These are phyloP conservation scores for Caranx melampygus DNA, from an alignment of 2,113 vertebrate genomes.

Conservation along the genomic window DNA sequence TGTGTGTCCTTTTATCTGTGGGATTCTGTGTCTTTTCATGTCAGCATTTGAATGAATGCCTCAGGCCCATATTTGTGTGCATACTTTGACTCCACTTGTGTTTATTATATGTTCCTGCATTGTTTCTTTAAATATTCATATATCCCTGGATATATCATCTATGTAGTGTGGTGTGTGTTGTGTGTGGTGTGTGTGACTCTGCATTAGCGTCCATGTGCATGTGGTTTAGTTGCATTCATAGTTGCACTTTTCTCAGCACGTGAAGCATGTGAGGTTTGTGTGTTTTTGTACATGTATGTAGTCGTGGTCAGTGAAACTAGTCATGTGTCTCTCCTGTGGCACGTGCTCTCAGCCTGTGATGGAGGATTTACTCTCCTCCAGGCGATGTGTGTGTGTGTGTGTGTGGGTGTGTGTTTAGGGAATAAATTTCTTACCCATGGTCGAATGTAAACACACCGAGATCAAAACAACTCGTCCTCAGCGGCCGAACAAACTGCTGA, in stretches of 20 bases:
- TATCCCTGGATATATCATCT: background rate
- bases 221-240: background rate
- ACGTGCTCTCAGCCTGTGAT: background rate
- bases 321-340: background rate
- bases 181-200: background rate
- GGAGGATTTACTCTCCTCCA: constrained; percentile 1
- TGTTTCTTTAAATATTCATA: background rate
- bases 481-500: constrained; percentile 1
- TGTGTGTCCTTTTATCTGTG: background rate
- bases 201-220: background rate
- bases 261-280: background rate
- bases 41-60: background rate
- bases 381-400: background rate
- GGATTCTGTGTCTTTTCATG: background rate
- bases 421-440: constrained; percentile 1
- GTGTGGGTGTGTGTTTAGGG: constrained; percentile 32
- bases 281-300: too few relatives aligned
- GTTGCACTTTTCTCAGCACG: background rate
- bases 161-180: too few relatives aligned
- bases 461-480: constrained; percentile 36
- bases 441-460: constrained; percentile 33
- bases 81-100: background rate
- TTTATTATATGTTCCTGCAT: background rate
- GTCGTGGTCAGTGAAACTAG: background rate
- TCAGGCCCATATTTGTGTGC: background rate